Evolutionary conservation across 2,797 vertebrate species (phyloP).

Genomic region (Sebastes matsubarae): DNA sequence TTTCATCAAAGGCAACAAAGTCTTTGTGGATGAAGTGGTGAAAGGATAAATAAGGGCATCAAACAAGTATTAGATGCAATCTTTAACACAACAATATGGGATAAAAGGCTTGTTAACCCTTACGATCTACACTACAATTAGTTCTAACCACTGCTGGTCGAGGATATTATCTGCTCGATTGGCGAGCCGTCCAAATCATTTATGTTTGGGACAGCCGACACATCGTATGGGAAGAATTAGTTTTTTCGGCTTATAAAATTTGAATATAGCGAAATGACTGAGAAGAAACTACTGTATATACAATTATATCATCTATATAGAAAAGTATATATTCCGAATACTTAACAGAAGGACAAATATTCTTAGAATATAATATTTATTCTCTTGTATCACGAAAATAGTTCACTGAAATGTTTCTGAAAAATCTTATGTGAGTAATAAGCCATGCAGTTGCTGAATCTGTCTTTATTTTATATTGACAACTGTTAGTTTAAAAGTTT

Average conservation of each 20-base stretch:
- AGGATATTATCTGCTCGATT: background rate
- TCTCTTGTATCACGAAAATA: too few relatives aligned
- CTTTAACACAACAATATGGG: background rate
- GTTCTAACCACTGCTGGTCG: background rate
- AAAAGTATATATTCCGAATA: background rate
- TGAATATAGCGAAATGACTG: background rate
- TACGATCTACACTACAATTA: background rate
- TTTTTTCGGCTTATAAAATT: background rate
- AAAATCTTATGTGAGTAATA: too few relatives aligned
- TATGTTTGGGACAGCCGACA: background rate
- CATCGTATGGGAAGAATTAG: background rate
- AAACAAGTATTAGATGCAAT: constrained; percentile 15
- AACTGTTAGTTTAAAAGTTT: too few relatives aligned
- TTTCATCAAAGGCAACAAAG: constrained; percentile 51
- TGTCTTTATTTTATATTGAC: too few relatives aligned
- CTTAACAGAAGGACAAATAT: background rate
- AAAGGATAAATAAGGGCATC: constrained; percentile 41
- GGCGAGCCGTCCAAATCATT: background rate
- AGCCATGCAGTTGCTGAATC: too few relatives aligned
- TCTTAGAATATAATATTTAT: too few relatives aligned
- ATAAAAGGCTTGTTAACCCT: constrained; percentile 26
- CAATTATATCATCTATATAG: background rate
- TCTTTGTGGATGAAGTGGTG: constrained; percentile 26
- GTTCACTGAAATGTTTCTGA: too few relatives aligned
- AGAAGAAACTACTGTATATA: background rate